These are phyloP conservation scores for Phainopepla nitens DNA, from an alignment of 2,113 vertebrate species.

Conservation along the genomic window DNA sequence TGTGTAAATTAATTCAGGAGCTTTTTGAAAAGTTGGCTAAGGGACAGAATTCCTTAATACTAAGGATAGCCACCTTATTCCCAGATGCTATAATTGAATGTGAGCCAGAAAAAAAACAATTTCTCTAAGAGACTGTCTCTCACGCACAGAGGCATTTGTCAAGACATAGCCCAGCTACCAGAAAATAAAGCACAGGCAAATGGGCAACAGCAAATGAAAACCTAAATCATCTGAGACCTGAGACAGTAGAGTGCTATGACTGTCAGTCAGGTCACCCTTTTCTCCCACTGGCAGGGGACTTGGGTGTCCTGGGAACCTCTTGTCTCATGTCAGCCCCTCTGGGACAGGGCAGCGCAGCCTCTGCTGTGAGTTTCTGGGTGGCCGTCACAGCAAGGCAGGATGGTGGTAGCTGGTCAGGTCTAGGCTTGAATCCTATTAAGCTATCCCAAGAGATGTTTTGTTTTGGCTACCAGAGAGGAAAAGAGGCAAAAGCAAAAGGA, in stretches of 20 bases:
- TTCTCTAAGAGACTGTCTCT: neutral
- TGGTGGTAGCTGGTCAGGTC: neutral
- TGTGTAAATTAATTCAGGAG: neutral
- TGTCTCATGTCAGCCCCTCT: fast-evolving
- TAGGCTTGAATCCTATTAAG: neutral
- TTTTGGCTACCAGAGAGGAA: neutral
- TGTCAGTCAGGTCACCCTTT: neutral
- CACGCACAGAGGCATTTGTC: neutral
- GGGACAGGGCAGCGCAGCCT: neutral
- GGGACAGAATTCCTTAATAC: neutral
- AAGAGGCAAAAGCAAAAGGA: neutral
- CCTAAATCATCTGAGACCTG: neutral
- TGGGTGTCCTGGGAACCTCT: neutral
- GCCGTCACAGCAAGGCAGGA: neutral
- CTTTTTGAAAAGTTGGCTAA: neutral
- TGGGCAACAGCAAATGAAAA: neutral
- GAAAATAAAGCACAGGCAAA: neutral
- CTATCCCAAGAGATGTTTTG: neutral
- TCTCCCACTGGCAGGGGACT: fast-evolving
- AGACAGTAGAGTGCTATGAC: neutral
- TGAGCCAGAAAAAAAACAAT: neutral
- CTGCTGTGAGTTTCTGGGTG: neutral
- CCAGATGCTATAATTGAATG: neutral
- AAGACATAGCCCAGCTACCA: neutral
- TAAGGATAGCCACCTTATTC: neutral